Percentiles rank a stretch among this genome's conserved stretches.
phyloP scores from a whole-genome alignment of 2,113 vertebrate species.

The Rallus limicola region DNA sequence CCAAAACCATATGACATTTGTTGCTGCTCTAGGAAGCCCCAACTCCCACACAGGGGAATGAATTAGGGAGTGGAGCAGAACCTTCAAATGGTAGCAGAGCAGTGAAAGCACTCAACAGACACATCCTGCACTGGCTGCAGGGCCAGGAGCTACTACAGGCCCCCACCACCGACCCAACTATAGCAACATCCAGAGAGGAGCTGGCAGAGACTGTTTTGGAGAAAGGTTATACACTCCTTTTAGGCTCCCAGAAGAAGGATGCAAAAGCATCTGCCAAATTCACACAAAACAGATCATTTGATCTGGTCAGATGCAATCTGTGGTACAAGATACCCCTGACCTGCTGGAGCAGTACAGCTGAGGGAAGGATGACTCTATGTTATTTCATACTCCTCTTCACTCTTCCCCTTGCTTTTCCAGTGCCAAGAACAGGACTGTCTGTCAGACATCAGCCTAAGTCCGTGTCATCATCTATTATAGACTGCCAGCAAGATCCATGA shows the following conservation, averaged over 20 bases:
- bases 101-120: background rate
- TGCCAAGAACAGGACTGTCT: background rate
- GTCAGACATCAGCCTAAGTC: constrained; percentile 2
- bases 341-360: background rate
- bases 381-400: background rate
- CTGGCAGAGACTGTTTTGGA: background rate
- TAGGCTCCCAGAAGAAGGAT: constrained; percentile 15
- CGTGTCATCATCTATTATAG: background rate
- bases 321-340: constrained; percentile 21
- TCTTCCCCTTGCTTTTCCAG: background rate
- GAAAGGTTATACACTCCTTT: background rate
- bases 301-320: constrained; percentile 13
- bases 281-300: background rate
- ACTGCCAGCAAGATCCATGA: constrained; percentile 7
- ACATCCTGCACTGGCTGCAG: background rate
- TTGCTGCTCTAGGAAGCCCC: constrained; percentile 19
- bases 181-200: background rate
- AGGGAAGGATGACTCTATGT: background rate
- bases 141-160: background rate
- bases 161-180: background rate
- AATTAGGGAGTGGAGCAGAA: background rate
- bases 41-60: background rate
- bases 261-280: constrained; percentile 36
- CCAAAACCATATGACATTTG: background rate
- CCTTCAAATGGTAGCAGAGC: background rate